A percentile compares a stretch with the other conserved stretches of the same genome.
Conservation (phyloP, 2,113 vertebrate genomes). For the Pseudorasbora parva region DNA sequence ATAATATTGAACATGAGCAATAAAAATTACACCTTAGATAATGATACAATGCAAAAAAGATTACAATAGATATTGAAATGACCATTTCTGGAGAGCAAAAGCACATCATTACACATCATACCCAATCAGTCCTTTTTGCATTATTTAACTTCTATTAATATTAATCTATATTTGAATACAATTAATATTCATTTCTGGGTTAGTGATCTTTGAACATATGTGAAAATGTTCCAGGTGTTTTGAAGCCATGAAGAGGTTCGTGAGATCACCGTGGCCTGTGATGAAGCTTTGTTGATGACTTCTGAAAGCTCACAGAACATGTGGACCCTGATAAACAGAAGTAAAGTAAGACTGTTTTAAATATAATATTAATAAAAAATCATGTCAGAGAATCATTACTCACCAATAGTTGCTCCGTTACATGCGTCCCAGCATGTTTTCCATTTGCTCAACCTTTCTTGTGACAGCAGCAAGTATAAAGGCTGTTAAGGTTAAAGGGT, state of each 20-base stretch:
- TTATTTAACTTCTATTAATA: background rate
- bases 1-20: background rate
- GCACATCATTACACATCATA: background rate
- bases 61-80: background rate
- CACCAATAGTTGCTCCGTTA: conserved; percentile 63
- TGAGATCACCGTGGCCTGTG: background rate
- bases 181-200: background rate
- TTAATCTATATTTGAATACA: background rate
- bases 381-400: conserved; percentile 30
- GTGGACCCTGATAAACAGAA: conserved; percentile 21
- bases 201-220: background rate
- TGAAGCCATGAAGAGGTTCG: background rate
- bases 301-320: background rate
- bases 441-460: conserved; percentile 80
- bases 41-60: background rate
- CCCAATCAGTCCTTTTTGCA: background rate
- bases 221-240: background rate
- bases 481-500: conserved; percentile 78
- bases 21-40: background rate
- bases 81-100: background rate
- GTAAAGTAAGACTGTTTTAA: background rate
- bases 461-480: conserved; percentile 82
- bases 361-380: background rate
- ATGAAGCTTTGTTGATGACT: background rate
- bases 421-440: conserved; percentile 73